phyloP scores from a whole-genome alignment of 2,888 invertebrate genomes.

The Acronicta alni region DNA sequence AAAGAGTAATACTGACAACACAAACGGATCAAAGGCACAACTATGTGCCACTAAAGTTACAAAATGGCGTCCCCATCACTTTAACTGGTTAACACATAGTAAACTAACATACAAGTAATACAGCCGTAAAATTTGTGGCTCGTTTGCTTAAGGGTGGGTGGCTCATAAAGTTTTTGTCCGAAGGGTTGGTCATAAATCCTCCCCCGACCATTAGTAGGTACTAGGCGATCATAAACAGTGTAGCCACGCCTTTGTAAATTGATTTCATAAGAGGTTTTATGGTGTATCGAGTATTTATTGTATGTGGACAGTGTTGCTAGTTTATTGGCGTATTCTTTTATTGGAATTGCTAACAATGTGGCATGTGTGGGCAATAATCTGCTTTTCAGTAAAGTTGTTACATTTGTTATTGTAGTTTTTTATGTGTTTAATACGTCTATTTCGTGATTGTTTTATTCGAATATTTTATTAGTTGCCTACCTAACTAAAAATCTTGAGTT shows the following conservation, averaged over 20 bases:
- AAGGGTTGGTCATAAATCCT: slow-evolving; percentile 49
- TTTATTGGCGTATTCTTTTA: slow-evolving; percentile 3
- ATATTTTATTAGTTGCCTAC: too few relatives aligned
- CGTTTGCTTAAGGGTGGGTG: slow-evolving; percentile 52
- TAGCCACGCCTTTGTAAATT: slow-evolving; percentile 49
- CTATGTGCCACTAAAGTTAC: slow-evolving; percentile 6
- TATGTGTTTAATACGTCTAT: too few relatives aligned
- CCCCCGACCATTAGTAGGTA: slow-evolving; percentile 46
- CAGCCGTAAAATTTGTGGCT: slow-evolving; percentile 57
- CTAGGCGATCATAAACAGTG: slow-evolving; percentile 52
- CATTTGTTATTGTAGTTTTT: too few relatives aligned
- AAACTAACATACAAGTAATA: slow-evolving; percentile 52
- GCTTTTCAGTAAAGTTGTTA: background rate
- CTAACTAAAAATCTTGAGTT: too few relatives aligned
- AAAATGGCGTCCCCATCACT: slow-evolving; percentile 31
- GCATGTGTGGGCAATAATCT: background rate
- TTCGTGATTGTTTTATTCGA: too few relatives aligned
- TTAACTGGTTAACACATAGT: slow-evolving; percentile 45
- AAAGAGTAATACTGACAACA: too few relatives aligned
- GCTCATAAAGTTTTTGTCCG: slow-evolving; percentile 59
- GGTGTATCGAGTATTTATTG: slow-evolving; percentile 26
- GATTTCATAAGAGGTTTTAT: slow-evolving; percentile 53
- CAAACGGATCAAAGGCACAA: too few relatives aligned
- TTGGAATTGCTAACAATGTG: background rate
- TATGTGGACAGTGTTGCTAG: slow-evolving; percentile 23